Evolutionary conservation across 2,888 invertebrate genomes (phyloP).

Genomic region (Brachypalpus laphriformis): DNA sequence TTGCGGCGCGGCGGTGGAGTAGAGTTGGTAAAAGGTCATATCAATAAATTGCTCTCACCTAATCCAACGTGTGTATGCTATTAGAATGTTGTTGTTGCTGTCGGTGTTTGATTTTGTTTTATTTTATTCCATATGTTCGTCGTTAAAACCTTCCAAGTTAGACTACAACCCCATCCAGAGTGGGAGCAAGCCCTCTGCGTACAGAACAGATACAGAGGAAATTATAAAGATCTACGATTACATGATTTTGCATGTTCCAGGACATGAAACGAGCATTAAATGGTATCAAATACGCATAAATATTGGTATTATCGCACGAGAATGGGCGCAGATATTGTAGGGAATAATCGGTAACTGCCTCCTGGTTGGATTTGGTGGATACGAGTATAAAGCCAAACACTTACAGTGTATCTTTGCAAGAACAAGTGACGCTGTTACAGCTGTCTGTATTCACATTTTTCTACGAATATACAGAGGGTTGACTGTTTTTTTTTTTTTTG

Average conservation of each 20-base stretch:
- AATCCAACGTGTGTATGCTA: constrained; percentile 73
- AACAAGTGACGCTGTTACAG: constrained; percentile 26
- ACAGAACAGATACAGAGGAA: constrained; percentile 63
- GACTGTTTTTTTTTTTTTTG: neutral
- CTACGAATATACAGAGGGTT: constrained; percentile 1
- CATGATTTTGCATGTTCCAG: constrained; percentile 81
- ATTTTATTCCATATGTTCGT: constrained; percentile 69
- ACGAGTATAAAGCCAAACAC: neutral
- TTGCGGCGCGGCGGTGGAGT: constrained; percentile 50
- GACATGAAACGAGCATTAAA: constrained; percentile 80
- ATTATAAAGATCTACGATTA: constrained; percentile 81
- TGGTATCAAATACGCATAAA: constrained; percentile 81
- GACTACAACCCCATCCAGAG: constrained; percentile 13
- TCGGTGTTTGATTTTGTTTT: constrained; percentile 73
- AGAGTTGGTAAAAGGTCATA: constrained; percentile 76
- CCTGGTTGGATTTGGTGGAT: constrained; percentile 18
- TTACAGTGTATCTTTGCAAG: neutral
- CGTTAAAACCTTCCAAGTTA: constrained; percentile 49
- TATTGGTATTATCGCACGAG: constrained; percentile 77
- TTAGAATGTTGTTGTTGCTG: constrained; percentile 73
- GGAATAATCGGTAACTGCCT: constrained; percentile 58
- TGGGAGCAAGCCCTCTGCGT: constrained; percentile 27
- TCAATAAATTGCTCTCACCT: constrained; percentile 79
- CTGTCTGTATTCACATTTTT: constrained; percentile 31
- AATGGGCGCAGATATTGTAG: constrained; percentile 61